Evolutionary conservation across 2,797 vertebrate genomes (phyloP).

Genomic region (Clarias fuscus): DNA sequence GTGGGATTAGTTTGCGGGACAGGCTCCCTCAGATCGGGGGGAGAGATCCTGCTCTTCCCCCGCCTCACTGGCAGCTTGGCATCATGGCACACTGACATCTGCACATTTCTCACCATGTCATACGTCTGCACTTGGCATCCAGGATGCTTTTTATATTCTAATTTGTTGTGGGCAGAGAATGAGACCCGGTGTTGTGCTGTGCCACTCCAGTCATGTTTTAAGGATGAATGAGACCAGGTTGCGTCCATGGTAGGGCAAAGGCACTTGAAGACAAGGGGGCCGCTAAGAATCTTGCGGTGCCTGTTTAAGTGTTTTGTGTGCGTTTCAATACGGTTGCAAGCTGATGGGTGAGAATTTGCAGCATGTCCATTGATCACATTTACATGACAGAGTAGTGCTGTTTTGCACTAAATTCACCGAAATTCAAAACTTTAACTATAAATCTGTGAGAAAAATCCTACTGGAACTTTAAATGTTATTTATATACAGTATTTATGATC

Average conservation of each 20-base stretch:
- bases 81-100: slow-evolving; percentile 64
- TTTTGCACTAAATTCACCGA: slow-evolving; percentile 39
- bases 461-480: slow-evolving; percentile 1
- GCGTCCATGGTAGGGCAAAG: slow-evolving; percentile 49
- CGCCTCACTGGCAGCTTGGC: slow-evolving; percentile 60
- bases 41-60: slow-evolving; percentile 47
- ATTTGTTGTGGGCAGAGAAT: slow-evolving; percentile 70
- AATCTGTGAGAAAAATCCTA: slow-evolving; percentile 18
- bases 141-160: slow-evolving; percentile 73
- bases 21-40: slow-evolving; percentile 42
- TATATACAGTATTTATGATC: slow-evolving; percentile 45
- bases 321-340: neutral
- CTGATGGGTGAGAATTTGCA: slow-evolving; percentile 24
- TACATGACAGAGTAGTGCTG: slow-evolving; percentile 44
- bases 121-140: slow-evolving; percentile 49
- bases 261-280: slow-evolving; percentile 58
- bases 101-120: slow-evolving; percentile 73
- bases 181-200: slow-evolving; percentile 60
- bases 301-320: slow-evolving; percentile 36
- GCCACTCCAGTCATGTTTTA: slow-evolving; percentile 56
- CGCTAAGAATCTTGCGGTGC: slow-evolving; percentile 22
- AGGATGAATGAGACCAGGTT: slow-evolving; percentile 44
- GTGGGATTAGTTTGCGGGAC: slow-evolving; percentile 78
- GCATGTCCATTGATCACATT: slow-evolving; percentile 16
- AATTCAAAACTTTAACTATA: neutral